These are phyloP conservation scores for Apistogramma diplotaenia DNA, from an alignment of 2,113 vertebrate species.

Conservation along the genomic window DNA sequence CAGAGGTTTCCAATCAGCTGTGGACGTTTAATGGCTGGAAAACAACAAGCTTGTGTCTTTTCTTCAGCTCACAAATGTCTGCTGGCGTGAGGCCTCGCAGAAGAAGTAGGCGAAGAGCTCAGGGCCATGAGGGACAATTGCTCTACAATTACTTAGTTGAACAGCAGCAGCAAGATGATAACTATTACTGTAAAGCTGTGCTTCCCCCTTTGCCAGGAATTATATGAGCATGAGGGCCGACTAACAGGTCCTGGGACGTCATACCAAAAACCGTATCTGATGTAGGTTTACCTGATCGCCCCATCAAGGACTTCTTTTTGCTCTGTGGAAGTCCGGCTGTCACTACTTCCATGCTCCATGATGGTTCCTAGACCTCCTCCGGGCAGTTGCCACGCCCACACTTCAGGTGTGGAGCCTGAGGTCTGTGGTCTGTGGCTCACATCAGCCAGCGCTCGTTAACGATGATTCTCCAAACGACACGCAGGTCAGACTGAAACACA, in stretches of 20 bases:
- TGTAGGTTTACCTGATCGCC: background rate
- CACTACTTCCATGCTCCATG: background rate
- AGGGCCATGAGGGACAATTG: slow-evolving; percentile 25
- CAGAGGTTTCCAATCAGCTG: slow-evolving; percentile 64
- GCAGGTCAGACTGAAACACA: no score
- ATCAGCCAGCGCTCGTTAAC: no score
- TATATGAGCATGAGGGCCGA: background rate
- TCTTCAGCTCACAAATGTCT: slow-evolving; percentile 20
- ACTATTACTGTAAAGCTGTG: slow-evolving; percentile 24
- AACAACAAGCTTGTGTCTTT: slow-evolving; percentile 56
- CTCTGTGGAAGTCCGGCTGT: background rate
- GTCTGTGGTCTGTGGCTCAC: no score
- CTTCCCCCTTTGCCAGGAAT: background rate
- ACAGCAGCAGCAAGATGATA: slow-evolving; percentile 30
- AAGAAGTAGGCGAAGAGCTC: slow-evolving; percentile 19
- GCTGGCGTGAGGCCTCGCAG: slow-evolving; percentile 1
- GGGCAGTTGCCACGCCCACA: no score
- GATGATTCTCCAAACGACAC: no score
- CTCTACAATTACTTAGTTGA: slow-evolving; percentile 36
- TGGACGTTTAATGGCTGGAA: slow-evolving; percentile 54
- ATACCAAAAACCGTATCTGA: background rate
- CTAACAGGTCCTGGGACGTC: background rate
- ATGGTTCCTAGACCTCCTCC: background rate
- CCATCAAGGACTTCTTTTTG: background rate
- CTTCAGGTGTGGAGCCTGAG: no score